Evolutionary conservation across 2,113 vertebrate species (phyloP).

Genomic region (Synchiropus splendidus): DNA sequence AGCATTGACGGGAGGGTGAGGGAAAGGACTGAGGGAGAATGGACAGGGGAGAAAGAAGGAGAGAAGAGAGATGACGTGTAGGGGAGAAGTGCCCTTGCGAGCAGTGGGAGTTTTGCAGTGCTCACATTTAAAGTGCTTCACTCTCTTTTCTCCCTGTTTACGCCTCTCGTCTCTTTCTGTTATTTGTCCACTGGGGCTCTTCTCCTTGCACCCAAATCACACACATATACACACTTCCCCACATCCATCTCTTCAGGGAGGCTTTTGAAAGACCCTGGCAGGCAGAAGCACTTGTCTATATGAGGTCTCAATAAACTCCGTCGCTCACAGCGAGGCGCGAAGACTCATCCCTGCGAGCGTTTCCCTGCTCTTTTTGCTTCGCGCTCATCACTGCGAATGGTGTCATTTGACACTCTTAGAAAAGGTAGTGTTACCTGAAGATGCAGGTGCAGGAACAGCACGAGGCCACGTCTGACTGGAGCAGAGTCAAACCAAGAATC

Average conservation of each 20-base stretch:
- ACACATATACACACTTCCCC: conserved; percentile 30
- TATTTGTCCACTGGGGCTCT: conserved; percentile 61
- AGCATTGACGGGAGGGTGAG: conserved; percentile 36
- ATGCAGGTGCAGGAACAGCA: too few relatives aligned
- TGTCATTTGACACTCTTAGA: too few relatives aligned
- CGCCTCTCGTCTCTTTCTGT: conserved; percentile 45
- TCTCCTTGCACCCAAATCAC: conserved; percentile 30
- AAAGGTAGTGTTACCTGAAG: too few relatives aligned
- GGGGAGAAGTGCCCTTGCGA: conserved; percentile 58
- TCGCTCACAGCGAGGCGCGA: too few relatives aligned
- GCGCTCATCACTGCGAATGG: too few relatives aligned
- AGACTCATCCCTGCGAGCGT: too few relatives aligned
- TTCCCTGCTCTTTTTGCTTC: too few relatives aligned
- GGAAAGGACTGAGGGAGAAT: conserved; percentile 28
- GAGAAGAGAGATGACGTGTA: conserved; percentile 43
- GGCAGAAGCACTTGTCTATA: conserved; percentile 38
- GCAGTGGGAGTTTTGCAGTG: conserved; percentile 54
- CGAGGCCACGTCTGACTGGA: too few relatives aligned
- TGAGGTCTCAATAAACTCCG: conserved; percentile 41
- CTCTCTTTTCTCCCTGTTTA: conserved; percentile 42
- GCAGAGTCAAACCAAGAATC: too few relatives aligned
- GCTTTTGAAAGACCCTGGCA: conserved; percentile 47
- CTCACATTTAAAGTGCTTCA: conserved; percentile 58
- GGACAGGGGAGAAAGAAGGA: conserved; percentile 37
- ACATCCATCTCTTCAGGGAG: conserved; percentile 61